Percentiles rank a stretch among this genome's conserved stretches.
Conservation (phyloP, 2,113 vertebrate species). For the Hippocampus comes region DNA sequence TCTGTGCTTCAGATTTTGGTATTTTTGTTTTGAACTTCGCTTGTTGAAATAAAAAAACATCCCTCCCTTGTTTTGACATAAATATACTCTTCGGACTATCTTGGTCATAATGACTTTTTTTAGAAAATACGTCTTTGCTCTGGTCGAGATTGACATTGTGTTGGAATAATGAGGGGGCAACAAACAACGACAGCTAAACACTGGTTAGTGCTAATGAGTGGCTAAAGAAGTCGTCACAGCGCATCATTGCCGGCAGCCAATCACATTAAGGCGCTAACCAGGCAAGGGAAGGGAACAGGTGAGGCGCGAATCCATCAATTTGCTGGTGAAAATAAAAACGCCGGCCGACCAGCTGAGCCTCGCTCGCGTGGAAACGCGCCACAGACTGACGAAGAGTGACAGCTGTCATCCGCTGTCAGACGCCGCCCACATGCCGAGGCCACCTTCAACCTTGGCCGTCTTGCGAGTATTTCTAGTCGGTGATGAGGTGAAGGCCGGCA, state of each 20-base stretch:
- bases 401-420: slow-evolving; percentile 65
- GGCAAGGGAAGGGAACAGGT: slow-evolving; percentile 61
- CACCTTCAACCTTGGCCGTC: slow-evolving; percentile 51
- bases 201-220: background rate
- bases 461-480: slow-evolving; percentile 37
- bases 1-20: background rate
- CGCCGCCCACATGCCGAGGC: slow-evolving; percentile 26
- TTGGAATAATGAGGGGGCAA: no score
- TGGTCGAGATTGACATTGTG: no score
- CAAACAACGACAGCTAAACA: background rate
- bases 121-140: no score
- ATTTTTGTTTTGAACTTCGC: no score
- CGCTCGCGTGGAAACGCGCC: slow-evolving; percentile 27
- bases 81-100: no score
- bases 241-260: slow-evolving; percentile 61
- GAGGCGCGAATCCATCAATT: slow-evolving; percentile 62
- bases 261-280: slow-evolving; percentile 57
- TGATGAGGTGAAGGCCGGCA: slow-evolving; percentile 13
- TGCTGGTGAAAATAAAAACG: slow-evolving; percentile 50
- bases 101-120: no score
- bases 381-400: slow-evolving; percentile 55
- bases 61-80: no score
- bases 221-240: slow-evolving; percentile 59
- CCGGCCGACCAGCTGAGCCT: slow-evolving; percentile 58
- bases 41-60: no score